Conservation (phyloP, 2,113 vertebrate genomes). For the Elaphurus davidianus region DNA sequence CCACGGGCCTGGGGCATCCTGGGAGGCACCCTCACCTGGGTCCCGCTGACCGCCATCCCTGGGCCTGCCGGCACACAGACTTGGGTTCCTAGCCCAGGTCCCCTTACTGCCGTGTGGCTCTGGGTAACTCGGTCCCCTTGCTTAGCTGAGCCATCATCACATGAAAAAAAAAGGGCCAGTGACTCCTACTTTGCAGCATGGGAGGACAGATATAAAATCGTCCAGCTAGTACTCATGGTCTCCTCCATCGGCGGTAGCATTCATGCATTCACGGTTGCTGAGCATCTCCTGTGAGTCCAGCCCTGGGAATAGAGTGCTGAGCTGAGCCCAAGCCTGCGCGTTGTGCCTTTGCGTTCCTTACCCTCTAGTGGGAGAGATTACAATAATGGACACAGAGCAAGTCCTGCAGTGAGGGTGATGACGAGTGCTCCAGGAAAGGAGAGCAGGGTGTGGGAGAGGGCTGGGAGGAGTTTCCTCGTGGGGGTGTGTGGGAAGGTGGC, state of each 20-base stretch:
- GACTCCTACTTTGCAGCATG: too few relatives aligned
- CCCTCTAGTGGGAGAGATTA: background rate
- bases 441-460: background rate
- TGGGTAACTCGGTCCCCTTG: background rate
- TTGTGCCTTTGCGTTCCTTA: background rate
- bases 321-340: background rate
- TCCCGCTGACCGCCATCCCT: background rate
- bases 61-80: background rate
- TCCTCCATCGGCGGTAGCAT: background rate
- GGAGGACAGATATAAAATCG: background rate
- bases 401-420: background rate
- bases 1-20: background rate
- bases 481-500: background rate
- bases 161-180: background rate
- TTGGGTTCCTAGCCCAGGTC: background rate
- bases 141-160: background rate
- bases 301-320: background rate
- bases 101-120: background rate
- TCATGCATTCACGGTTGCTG: background rate
- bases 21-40: background rate
- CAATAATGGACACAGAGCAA: background rate
- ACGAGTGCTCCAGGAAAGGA: background rate
- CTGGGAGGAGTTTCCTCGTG: background rate
- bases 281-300: background rate
- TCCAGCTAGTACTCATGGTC: background rate